Conservation (phyloP, 2,113 vertebrate genomes). For the Callaeas wilsoni region DNA sequence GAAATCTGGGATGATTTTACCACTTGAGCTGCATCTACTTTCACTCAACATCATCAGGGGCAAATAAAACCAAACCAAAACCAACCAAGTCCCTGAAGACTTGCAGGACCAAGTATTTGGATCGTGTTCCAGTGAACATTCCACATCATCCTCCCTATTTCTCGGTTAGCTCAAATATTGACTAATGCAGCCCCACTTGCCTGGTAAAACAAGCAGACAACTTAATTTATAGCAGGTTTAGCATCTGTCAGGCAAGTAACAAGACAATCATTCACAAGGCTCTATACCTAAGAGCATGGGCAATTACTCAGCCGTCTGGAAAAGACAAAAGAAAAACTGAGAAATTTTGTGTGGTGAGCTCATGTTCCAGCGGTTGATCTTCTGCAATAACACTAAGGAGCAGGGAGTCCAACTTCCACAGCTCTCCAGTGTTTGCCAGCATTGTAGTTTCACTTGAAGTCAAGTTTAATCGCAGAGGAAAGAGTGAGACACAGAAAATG, state of each 20-base stretch:
- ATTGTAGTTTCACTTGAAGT: background rate
- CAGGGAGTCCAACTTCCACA: background rate
- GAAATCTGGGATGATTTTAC: background rate
- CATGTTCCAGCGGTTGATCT: background rate
- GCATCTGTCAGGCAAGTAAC: slow-evolving; percentile 35
- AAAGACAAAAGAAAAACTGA: slow-evolving; percentile 31
- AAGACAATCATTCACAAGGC: slow-evolving; percentile 4
- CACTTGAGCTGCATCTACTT: background rate
- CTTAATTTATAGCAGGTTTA: slow-evolving; percentile 49
- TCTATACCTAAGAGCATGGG: background rate
- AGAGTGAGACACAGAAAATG: background rate
- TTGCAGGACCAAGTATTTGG: background rate
- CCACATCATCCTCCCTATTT: background rate
- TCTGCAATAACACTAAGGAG: background rate
- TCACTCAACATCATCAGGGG: background rate
- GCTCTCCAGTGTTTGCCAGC: background rate
- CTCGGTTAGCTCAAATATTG: background rate
- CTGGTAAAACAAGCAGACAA: slow-evolving; percentile 11
- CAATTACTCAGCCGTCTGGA: background rate
- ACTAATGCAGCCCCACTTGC: background rate
- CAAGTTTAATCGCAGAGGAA: background rate
- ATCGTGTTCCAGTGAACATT: background rate
- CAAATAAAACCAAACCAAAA: background rate
- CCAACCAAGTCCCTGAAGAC: background rate
- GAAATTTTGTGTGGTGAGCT: background rate